Percentiles rank a stretch among this genome's conserved stretches.
Conservation (phyloP, 1,140 invertebrate genomes). For the Cotesia typhae region DNA sequence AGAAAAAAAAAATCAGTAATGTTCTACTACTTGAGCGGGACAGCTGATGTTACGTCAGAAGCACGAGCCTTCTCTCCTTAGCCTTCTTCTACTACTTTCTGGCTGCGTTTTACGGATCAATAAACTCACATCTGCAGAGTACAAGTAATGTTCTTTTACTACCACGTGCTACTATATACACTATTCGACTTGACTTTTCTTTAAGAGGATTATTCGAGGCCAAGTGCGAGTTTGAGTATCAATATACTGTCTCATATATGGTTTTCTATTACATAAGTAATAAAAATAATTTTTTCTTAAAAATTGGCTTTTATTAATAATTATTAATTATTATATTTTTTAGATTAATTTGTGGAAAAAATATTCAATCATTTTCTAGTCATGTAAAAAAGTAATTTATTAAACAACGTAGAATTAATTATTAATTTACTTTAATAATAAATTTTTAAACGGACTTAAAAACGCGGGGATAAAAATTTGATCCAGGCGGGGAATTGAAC, state of each 20-base stretch:
- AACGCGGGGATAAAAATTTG: too few species aligned
- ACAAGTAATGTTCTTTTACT: conserved; percentile 29
- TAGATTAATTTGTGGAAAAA: too few species aligned
- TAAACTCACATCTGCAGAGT: conserved; percentile 39
- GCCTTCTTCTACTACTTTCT: conserved; percentile 7
- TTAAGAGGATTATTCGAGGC: conserved; percentile 11
- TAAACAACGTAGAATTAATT: too few species aligned
- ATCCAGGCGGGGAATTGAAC: too few species aligned
- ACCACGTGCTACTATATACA: neutral
- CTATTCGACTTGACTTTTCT: neutral
- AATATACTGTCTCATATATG: neutral
- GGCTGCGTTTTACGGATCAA: conserved; percentile 46
- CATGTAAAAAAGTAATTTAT: too few species aligned
- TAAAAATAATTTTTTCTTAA: neutral
- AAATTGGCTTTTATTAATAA: neutral
- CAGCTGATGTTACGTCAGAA: conserved; percentile 51
- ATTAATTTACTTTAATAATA: too few species aligned
- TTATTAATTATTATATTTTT: too few species aligned
- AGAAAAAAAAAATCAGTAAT: conserved; percentile 41
- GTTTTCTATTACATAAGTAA: neutral
- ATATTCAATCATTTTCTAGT: too few species aligned
- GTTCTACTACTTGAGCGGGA: conserved; percentile 32
- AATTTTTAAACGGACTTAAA: too few species aligned
- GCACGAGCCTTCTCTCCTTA: conserved; percentile 43
- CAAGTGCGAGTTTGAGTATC: conserved; percentile 3